phyloP scores from a whole-genome alignment of 2,113 vertebrate species.

The Sorex fumeus region DNA sequence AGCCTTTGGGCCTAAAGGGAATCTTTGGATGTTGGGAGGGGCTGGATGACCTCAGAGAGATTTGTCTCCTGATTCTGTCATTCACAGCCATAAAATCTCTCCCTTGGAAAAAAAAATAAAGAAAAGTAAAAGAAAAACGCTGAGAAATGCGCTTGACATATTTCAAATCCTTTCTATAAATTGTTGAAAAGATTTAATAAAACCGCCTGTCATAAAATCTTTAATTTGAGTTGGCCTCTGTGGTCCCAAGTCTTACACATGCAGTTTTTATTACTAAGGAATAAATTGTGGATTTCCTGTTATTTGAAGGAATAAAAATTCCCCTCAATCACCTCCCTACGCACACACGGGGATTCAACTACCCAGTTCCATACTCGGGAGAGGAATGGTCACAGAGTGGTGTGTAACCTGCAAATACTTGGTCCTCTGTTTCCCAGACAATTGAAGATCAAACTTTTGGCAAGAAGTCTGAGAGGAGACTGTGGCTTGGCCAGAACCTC shows the following conservation, averaged over 20 bases:
- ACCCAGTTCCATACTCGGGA: constrained; percentile 78
- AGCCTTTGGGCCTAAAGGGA: constrained; percentile 68
- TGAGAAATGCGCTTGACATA: constrained; percentile 85
- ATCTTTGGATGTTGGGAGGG: constrained; percentile 28
- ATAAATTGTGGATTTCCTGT: constrained; percentile 84
- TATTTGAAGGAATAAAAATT: constrained; percentile 81
- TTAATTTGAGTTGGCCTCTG: constrained; percentile 86
- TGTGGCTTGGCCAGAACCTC: background rate
- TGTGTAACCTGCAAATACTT: constrained; percentile 60
- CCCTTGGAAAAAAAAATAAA: constrained; percentile 60
- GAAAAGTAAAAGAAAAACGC: constrained; percentile 65
- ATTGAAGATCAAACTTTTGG: constrained; percentile 67
- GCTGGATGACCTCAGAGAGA: constrained; percentile 49
- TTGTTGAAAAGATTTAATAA: constrained; percentile 89
- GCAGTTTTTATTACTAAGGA: constrained; percentile 84
- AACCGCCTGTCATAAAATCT: constrained; percentile 86
- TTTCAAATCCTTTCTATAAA: constrained; percentile 87
- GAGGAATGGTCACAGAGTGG: constrained; percentile 72
- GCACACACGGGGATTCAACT: background rate
- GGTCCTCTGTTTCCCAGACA: constrained; percentile 30
- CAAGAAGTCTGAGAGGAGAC: constrained; percentile 4
- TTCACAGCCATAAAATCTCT: constrained; percentile 85
- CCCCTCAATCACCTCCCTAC: constrained; percentile 77
- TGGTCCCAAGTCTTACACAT: constrained; percentile 83
- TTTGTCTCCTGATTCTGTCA: constrained; percentile 67